A percentile compares a stretch with the other conserved stretches of the same genome.
Conservation (phyloP, 2,888 invertebrate genomes). For the Idaea aversata region DNA sequence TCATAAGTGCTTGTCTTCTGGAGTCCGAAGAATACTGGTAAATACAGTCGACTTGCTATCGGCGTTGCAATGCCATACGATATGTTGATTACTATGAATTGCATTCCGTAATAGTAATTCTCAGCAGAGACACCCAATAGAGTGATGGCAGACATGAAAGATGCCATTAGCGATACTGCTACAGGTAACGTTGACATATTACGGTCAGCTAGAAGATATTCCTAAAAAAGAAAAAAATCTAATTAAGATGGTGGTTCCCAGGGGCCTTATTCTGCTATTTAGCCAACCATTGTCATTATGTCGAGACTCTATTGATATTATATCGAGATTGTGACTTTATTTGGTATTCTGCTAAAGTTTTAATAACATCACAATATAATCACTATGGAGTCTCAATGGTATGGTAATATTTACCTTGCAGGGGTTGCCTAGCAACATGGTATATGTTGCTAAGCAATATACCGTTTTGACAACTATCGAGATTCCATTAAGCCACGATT, state of each 20-base stretch:
- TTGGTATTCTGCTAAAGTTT: too few relatives aligned
- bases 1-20: conserved; percentile 94
- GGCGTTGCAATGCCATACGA: conserved; percentile 88
- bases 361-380: too few relatives aligned
- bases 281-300: too few relatives aligned
- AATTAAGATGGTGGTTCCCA: neutral
- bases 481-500: too few relatives aligned
- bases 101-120: conserved; percentile 90
- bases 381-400: too few relatives aligned
- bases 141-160: conserved; percentile 95
- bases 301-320: too few relatives aligned
- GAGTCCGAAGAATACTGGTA: conserved; percentile 92
- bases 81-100: conserved; percentile 88
- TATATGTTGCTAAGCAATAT: too few relatives aligned
- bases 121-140: conserved; percentile 94
- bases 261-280: too few relatives aligned
- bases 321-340: too few relatives aligned
- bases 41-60: conserved; percentile 86
- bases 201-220: conserved; percentile 90
- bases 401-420: too few relatives aligned
- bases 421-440: too few relatives aligned
- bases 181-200: conserved; percentile 90
- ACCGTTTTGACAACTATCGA: too few relatives aligned
- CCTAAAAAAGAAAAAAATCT: conserved; percentile 70
- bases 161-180: conserved; percentile 94